Evolutionary conservation across 1,140 invertebrate genomes (phyloP), one percentile per base, ranked within the genome.

Genomic region (Papilio glaucus): DNA sequence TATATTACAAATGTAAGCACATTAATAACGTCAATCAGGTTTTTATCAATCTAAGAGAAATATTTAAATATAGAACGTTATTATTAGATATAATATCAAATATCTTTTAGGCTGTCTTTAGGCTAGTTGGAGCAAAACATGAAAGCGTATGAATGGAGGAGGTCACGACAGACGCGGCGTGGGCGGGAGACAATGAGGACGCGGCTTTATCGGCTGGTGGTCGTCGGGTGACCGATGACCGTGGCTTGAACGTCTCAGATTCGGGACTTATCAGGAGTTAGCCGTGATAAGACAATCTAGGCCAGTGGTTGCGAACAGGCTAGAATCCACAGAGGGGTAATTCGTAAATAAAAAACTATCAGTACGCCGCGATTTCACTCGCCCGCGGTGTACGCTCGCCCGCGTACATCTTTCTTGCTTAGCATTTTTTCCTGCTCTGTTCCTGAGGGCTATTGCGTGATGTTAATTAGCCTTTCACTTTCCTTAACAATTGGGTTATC

Each of bases 131-230:
- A 57, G 49, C 21, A 26, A 8, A 21, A 21, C 45, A 57, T 53
- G n/a, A n/a, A n/a, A 53, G 42, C 29, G 29, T 53, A 53, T 57
- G 21, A 57, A 57, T 57, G 21, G 49, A 24, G 10, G 9, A 13
- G 39, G 12, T 41, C 13, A 57, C 49, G 49, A 57, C 49, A 57
- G 49, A 57, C 49, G 49, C 6, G 2, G 29, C 49, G 49, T 57
- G 49, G 49, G 45, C 45, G 45, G 49, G 49, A 21, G 45, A 57
- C 49, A 57, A 57, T 26, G 49, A 57, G 49, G 49, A 57, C 49
- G 49, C 29, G 21, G 21, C n/a, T 57, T 57, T 57, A 57, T 57
- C 49, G 15, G 15, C 18, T 13, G 49, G 18, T 57, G 49, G 49
- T 24, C 49, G 49, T 10, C 21, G 49, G n/a, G 21, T 57, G 49